Evolutionary conservation across 2,888 invertebrate genomes (phyloP).

Genomic region (Drosophila nigritarsus): DNA sequence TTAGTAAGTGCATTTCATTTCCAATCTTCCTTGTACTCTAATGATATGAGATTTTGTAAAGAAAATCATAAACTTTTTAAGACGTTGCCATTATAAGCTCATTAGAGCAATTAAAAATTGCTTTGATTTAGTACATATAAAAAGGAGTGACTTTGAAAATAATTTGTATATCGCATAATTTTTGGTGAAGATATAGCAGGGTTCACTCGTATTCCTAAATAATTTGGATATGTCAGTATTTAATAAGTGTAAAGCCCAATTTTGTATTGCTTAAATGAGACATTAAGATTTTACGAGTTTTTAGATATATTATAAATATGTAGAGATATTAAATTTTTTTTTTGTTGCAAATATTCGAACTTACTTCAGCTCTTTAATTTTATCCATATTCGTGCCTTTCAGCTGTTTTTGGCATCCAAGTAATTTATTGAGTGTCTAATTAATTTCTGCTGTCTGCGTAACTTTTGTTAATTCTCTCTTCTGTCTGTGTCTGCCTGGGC

Average conservation of each 20-base stretch:
- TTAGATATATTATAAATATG: neutral
- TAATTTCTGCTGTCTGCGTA: constrained; percentile 73
- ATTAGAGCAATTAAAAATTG: neutral
- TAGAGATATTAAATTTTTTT: neutral
- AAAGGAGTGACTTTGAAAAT: neutral
- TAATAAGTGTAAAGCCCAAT: neutral
- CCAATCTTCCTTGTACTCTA: neutral
- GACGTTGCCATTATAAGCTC: neutral
- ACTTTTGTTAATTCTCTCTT: constrained; percentile 49
- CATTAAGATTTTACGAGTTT: too few species aligned
- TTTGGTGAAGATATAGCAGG: neutral
- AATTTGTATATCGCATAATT: neutral
- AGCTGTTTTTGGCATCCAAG: constrained; percentile 65
- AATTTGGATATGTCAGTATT: neutral
- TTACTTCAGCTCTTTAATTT: neutral
- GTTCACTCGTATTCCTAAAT: neutral
- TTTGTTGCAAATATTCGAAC: neutral
- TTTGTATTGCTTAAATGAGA: neutral
- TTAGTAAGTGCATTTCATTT: neutral
- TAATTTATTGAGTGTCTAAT: constrained; percentile 76
- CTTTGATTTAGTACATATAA: neutral
- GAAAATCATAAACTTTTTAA: neutral
- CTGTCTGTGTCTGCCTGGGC: constrained; percentile 16
- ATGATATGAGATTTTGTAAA: neutral
- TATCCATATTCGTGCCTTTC: constrained; percentile 27